Evolutionary conservation across 2,113 vertebrate genomes (phyloP), one percentile per base, ranked within the genome.

Genomic region (Electrona antarctica): DNA sequence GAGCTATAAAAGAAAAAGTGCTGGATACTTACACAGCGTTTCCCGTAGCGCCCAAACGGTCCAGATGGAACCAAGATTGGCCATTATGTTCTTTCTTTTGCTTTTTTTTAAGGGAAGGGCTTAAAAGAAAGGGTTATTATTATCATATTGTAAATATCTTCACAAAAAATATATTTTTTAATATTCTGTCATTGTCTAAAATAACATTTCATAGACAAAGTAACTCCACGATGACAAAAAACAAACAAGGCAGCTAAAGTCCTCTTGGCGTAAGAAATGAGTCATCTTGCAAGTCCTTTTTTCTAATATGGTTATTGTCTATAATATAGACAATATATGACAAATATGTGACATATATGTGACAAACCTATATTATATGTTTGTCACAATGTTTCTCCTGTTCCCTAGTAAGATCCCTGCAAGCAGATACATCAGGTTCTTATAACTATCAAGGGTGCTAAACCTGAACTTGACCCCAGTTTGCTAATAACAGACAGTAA

Each of bases 1-100:
- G 47, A 60, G 57, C 15, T 60, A 56, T 29, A 28, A 59, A 1
- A 47, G 74, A 71, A 15, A 67, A 93, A 91, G 90, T 92, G 89
- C 90, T 90, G 91, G 92, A 91, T 88, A 89, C 92, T 92, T 92
- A 90, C n/a, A 46, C 69, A 67, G 74, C 69, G 75, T 62, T 64
- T 59, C 67, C 58, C 11, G 45, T 21, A 55, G 28, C 48, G 51
- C 4, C 33, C 33, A 6, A 54, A 52, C 12, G 54, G 12, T 59
- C 49, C 63, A 69, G 67, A 76, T 58, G 29, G 64, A 74, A 55
- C 58, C 59, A 71, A 73, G 65, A 33, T 63, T 67, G 77, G 65
- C 76, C 64, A 65, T 64, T 71, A 8, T 29, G 54, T 70, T 67
- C 4, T 29, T 45, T 64, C 0, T 11, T 41, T 65, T 6, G 33